These are phyloP conservation scores for Pelosia muscerda DNA, from an alignment of 2,888 invertebrate species.

Conservation along the genomic window DNA sequence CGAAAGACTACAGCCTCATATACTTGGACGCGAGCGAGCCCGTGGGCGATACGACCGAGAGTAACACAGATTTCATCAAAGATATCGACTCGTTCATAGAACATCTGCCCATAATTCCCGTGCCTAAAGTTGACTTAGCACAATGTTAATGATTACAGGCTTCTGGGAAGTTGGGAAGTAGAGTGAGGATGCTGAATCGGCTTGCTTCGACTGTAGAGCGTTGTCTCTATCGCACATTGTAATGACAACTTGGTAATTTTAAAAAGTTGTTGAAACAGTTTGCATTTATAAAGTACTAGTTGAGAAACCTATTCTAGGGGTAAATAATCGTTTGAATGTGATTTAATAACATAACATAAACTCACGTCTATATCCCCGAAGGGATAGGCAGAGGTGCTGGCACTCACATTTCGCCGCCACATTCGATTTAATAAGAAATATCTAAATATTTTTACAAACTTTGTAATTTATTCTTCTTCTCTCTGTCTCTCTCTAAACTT, in stretches of 20 bases:
- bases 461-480: neutral
- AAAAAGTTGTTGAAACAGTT: neutral
- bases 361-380: too few relatives aligned
- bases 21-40: conserved; percentile 65
- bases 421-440: too few relatives aligned
- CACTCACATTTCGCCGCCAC: too few relatives aligned
- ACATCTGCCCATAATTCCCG: conserved; percentile 60
- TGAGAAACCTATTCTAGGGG: neutral
- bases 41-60: conserved; percentile 62
- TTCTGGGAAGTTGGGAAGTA: neutral
- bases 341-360: too few relatives aligned
- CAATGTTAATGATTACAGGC: conserved; percentile 60
- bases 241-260: neutral
- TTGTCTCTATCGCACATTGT: neutral
- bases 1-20: conserved; percentile 59
- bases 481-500: too few relatives aligned
- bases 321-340: neutral
- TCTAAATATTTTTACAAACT: neutral
- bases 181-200: neutral
- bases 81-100: conserved; percentile 66
- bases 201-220: neutral
- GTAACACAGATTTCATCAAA: conserved; percentile 64
- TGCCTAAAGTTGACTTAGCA: conserved; percentile 62
- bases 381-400: too few relatives aligned
- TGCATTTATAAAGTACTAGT: neutral